Evolutionary conservation across 2,888 invertebrate species (phyloP).

Genomic region (Hermaeophaga mercurialis): DNA sequence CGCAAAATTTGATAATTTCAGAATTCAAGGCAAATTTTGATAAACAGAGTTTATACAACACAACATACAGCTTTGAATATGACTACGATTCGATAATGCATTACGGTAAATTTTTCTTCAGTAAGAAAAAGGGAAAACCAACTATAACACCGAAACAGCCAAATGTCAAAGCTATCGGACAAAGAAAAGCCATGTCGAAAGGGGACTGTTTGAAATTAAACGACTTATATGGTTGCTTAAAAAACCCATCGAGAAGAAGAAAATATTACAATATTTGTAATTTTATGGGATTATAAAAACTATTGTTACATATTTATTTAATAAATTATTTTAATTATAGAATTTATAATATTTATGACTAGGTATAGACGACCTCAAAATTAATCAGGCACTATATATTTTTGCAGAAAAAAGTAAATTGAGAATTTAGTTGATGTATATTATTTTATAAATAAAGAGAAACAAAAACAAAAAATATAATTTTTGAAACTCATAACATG

Average conservation of each 20-base stretch:
- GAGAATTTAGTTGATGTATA: too few species aligned
- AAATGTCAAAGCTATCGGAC: slow-evolving; percentile 63
- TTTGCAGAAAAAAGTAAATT: too few species aligned
- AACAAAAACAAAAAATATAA: too few species aligned
- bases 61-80: slow-evolving; percentile 71
- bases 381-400: too few species aligned
- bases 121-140: slow-evolving; percentile 65
- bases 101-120: slow-evolving; percentile 71
- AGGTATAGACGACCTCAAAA: too few species aligned
- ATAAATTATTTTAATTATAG: too few species aligned
- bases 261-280: slow-evolving; percentile 64
- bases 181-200: slow-evolving; percentile 67
- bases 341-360: too few species aligned
- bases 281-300: slow-evolving; percentile 58
- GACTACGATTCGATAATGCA: slow-evolving; percentile 83
- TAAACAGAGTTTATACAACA: slow-evolving; percentile 67
- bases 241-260: slow-evolving; percentile 54
- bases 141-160: slow-evolving; percentile 66
- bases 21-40: slow-evolving; percentile 69
- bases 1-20: slow-evolving; percentile 51
- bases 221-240: slow-evolving; percentile 68
- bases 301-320: too few species aligned
- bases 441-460: too few species aligned
- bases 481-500: too few species aligned
- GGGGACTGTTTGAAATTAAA: slow-evolving; percentile 72